These are phyloP conservation scores for Helicolenus hilgendorfi DNA, from an alignment of 2,797 vertebrate genomes.

Conservation along the genomic window DNA sequence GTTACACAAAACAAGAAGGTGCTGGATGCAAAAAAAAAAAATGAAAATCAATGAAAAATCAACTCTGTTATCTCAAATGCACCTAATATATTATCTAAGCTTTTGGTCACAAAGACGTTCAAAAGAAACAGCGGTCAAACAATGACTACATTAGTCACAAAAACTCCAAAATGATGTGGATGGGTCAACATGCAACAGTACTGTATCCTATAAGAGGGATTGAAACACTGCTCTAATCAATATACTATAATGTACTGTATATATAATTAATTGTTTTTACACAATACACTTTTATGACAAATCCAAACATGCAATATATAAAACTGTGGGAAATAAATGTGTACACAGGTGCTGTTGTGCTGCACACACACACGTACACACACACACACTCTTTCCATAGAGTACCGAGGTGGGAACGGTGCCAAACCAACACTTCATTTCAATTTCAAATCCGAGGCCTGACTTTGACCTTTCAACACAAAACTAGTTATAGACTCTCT, in stretches of 20 bases:
- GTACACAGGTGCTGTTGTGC: slow-evolving; percentile 41
- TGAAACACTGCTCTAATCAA: background rate
- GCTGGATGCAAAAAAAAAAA: background rate
- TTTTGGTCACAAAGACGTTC: background rate
- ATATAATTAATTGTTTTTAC: background rate
- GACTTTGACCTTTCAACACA: slow-evolving; percentile 84
- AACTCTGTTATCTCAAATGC: too few relatives aligned
- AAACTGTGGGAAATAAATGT: slow-evolving; percentile 31
- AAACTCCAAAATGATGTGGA: background rate
- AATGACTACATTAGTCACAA: background rate
- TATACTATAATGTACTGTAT: background rate
- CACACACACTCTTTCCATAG: slow-evolving; percentile 38
- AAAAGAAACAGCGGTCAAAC: background rate
- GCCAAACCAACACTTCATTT: slow-evolving; percentile 86
- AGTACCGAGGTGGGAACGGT: slow-evolving; percentile 55
- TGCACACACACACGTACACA: background rate
- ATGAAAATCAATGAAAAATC: too few relatives aligned
- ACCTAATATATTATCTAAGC: background rate
- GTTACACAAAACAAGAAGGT: background rate
- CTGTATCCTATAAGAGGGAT: background rate
- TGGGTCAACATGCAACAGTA: background rate
- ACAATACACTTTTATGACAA: slow-evolving; percentile 2
- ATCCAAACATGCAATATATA: background rate
- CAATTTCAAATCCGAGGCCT: slow-evolving; percentile 81
- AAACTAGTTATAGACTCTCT: slow-evolving; percentile 70